Percentiles rank a stretch among this genome's conserved stretches.
phyloP scores from a whole-genome alignment of 1,140 invertebrate genomes.

The Pomacea maculata region DNA sequence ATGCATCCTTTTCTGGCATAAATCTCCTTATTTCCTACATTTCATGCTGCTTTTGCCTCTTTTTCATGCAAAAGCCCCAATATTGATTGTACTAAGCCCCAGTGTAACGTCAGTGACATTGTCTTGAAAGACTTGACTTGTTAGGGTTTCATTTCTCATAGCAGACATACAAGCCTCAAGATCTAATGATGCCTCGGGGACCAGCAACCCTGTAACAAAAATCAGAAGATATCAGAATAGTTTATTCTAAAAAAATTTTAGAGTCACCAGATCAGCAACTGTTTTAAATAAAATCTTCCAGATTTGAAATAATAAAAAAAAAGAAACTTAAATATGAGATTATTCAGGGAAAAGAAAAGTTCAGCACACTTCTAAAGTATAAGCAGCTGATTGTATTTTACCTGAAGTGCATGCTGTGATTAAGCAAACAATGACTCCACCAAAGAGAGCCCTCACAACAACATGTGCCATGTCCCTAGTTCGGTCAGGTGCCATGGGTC shows the following conservation, averaged over 20 bases:
- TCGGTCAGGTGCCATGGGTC: constrained; percentile 82
- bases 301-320: neutral
- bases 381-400: constrained; percentile 45
- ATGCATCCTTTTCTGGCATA: too few species aligned
- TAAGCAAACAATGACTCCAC: constrained; percentile 87
- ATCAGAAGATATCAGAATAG: neutral
- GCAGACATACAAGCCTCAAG: constrained; percentile 4
- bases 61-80: too few species aligned
- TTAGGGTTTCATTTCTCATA: neutral
- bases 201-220: constrained; percentile 4
- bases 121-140: too few species aligned
- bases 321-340: neutral
- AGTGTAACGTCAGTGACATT: too few species aligned
- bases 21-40: too few species aligned
- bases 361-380: neutral
- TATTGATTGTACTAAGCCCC: too few species aligned
- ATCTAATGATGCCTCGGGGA: constrained; percentile 12
- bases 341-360: neutral
- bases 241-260: too few species aligned
- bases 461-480: constrained; percentile 70
- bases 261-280: too few species aligned
- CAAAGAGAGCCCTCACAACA: constrained; percentile 83
- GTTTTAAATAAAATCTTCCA: too few species aligned
- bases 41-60: too few species aligned
- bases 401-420: constrained; percentile 93